Evolutionary conservation across 2,113 vertebrate species (phyloP).

Genomic region (Orthonyx spaldingii): DNA sequence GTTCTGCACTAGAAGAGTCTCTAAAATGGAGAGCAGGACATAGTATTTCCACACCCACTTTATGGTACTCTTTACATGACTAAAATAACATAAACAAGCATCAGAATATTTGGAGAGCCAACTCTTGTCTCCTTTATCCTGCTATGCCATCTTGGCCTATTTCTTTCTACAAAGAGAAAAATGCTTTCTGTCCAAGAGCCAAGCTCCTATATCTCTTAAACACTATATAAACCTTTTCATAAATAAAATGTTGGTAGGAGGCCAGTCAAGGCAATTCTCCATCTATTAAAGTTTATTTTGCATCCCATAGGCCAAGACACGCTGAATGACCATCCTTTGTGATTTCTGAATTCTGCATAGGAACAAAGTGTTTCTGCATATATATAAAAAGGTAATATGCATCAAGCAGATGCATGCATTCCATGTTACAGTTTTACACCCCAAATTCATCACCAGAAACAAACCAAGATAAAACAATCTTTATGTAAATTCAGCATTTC

Average conservation of each 20-base stretch:
- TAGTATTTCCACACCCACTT: not conserved
- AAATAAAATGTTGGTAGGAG: not conserved
- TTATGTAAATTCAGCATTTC: not conserved
- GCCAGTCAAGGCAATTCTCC: not conserved
- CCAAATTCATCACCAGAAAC: not conserved
- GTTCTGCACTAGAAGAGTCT: not conserved
- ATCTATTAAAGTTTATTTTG: not conserved
- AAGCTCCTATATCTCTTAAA: not conserved
- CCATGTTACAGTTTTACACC: not conserved
- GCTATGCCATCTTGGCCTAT: not conserved
- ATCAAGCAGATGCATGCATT: not conserved
- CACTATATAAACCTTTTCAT: not conserved
- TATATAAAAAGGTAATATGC: not conserved
- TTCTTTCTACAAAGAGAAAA: not conserved
- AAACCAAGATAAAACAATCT: not conserved
- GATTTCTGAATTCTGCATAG: not conserved
- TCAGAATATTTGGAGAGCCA: not conserved
- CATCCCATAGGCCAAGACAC: not conserved
- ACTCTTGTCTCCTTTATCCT: not conserved
- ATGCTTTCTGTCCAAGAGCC: not conserved
- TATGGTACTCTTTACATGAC: not conserved
- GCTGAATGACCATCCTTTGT: not conserved
- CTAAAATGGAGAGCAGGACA: not conserved
- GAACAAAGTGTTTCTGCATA: not conserved
- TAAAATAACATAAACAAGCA: not conserved